phyloP scores from a whole-genome alignment of 2,113 vertebrate species.

The Strix uralensis region DNA sequence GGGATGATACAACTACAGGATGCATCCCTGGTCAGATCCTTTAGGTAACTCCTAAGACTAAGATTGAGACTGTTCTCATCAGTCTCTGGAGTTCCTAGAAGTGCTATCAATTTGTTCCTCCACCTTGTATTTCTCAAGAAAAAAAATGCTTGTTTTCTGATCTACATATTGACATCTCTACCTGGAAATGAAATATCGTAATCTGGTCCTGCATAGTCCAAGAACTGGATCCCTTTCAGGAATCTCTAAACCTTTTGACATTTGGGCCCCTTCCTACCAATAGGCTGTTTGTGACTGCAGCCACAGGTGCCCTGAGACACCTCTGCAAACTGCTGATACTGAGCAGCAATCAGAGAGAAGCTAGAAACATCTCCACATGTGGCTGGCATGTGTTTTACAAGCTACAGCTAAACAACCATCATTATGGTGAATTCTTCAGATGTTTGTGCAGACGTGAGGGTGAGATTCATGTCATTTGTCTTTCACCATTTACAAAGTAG shows the following conservation, averaged over 20 bases:
- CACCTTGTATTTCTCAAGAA: neutral
- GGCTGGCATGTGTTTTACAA: neutral
- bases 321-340: neutral
- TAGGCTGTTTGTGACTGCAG: neutral
- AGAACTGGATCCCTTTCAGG: neutral
- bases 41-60: neutral
- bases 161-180: neutral
- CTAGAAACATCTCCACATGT: neutral
- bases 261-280: neutral
- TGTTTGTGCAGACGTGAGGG: neutral
- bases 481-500: slow-evolving; percentile 56
- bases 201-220: neutral
- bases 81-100: neutral
- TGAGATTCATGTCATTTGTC: slow-evolving; percentile 23
- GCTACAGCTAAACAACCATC: neutral
- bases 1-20: neutral
- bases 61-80: neutral
- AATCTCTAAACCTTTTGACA: neutral
- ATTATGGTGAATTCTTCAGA: slow-evolving; percentile 6
- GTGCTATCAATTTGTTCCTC: neutral
- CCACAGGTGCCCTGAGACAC: neutral
- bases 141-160: neutral
- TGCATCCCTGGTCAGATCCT: neutral
- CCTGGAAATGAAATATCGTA: neutral
- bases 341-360: neutral